A percentile compares a stretch with the other conserved stretches of the same genome.
Conservation (phyloP, 2,888 invertebrate species). For the Amphipoea lucens region DNA sequence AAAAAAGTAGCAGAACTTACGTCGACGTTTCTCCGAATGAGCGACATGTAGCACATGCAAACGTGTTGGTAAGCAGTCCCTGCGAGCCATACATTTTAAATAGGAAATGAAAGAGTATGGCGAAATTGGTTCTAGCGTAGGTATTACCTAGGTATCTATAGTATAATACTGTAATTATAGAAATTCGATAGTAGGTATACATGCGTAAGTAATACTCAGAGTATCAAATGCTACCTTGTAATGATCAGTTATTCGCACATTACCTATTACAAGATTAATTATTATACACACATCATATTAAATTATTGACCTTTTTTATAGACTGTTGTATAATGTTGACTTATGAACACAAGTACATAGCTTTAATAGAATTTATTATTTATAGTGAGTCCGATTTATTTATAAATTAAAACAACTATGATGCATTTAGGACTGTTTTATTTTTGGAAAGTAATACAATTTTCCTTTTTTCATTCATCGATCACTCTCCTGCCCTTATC, state of each 20-base stretch:
- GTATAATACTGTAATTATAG: neutral
- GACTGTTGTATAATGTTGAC: conserved; percentile 8
- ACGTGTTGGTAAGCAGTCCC: neutral
- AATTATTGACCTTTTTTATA: neutral
- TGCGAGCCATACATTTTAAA: neutral
- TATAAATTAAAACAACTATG: conserved; percentile 28
- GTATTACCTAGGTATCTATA: neutral
- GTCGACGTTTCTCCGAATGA: no score
- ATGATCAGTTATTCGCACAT: conserved; percentile 1
- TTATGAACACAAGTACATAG: conserved; percentile 9
- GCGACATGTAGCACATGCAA: no score
- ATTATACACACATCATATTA: neutral
- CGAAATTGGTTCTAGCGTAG: neutral
- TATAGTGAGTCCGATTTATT: conserved; percentile 10
- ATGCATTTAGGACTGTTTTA: conserved; percentile 24
- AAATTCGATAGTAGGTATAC: neutral
- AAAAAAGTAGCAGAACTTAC: no score
- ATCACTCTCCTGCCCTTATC: no score
- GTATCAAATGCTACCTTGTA: neutral
- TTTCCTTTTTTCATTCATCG: neutral
- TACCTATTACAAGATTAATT: neutral
- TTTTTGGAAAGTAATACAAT: conserved; percentile 6
- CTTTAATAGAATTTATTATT: conserved; percentile 40
- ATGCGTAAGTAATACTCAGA: conserved; percentile 23
- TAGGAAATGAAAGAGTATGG: no score